These are phyloP conservation scores for Thermophis baileyi DNA, from an alignment of 2,113 vertebrate species.

Conservation along the genomic window DNA sequence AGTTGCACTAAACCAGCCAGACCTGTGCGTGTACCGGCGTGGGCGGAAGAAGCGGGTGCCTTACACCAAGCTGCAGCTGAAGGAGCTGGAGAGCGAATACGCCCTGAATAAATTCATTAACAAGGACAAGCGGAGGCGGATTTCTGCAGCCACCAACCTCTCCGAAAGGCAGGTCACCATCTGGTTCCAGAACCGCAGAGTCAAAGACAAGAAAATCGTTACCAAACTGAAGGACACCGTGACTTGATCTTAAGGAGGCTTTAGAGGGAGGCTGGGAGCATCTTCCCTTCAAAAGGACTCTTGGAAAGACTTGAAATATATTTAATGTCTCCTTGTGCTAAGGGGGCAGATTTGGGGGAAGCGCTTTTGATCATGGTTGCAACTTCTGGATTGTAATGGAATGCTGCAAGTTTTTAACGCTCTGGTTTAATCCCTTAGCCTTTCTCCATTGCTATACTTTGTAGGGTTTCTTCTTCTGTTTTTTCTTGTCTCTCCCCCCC, in stretches of 20 bases:
- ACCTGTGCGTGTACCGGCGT: conserved; percentile 91
- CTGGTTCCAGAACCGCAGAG: conserved; percentile 89
- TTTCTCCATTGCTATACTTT: conserved; percentile 54
- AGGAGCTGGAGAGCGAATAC: conserved; percentile 84
- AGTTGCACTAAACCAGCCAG: conserved; percentile 93
- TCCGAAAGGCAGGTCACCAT: conserved; percentile 87
- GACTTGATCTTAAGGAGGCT: conserved; percentile 65
- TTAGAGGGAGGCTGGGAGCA: neutral
- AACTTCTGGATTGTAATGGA: conserved; percentile 46
- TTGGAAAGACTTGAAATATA: conserved; percentile 76
- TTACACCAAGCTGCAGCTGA: conserved; percentile 91
- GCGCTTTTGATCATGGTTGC: conserved; percentile 44
- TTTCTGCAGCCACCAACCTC: conserved; percentile 83
- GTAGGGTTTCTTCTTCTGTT: conserved; percentile 64
- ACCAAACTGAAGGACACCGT: conserved; percentile 82
- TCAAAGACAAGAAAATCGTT: conserved; percentile 86
- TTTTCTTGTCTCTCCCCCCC: conserved; percentile 45
- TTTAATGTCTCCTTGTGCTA: conserved; percentile 60
- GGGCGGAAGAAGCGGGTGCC: conserved; percentile 97
- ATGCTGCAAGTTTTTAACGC: conserved; percentile 51
- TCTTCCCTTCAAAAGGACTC: conserved; percentile 49
- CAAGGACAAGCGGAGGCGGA: conserved; percentile 93
- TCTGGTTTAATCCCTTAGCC: conserved; percentile 51
- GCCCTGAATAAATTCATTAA: conserved; percentile 97
- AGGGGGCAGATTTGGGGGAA: conserved; percentile 57